These are phyloP conservation scores for Holothuria scabra DNA, from an alignment of 53 echinoderm and acorn worm species.

Conservation along the genomic window DNA sequence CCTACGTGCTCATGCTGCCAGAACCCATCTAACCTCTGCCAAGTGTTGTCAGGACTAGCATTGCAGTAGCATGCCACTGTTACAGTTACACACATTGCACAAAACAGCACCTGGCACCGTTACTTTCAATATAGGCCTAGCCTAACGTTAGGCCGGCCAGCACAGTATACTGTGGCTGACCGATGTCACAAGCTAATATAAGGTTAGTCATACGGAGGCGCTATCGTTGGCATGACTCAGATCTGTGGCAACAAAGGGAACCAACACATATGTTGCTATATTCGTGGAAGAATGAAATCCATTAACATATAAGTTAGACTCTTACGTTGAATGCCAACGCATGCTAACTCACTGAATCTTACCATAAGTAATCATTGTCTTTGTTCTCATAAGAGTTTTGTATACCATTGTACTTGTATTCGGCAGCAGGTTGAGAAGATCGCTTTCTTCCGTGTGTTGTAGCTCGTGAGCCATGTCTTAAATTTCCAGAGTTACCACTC, in stretches of 20 bases:
- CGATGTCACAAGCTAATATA: no score
- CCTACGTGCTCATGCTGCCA: neutral
- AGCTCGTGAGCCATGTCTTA: slow-evolving; percentile 45
- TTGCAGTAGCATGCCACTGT: no score
- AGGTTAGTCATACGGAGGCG: neutral
- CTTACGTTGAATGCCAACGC: no score
- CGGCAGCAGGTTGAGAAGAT: slow-evolving; percentile 76
- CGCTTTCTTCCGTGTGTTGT: slow-evolving; percentile 82
- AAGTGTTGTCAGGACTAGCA: no score
- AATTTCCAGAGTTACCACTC: slow-evolving; percentile 43
- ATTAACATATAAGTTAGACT: neutral
- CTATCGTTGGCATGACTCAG: neutral
- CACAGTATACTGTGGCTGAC: no score
- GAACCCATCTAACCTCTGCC: no score
- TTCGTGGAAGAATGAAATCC: neutral
- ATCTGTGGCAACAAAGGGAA: no score
- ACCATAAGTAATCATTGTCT: slow-evolving; percentile 99
- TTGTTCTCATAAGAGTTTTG: slow-evolving; percentile 98
- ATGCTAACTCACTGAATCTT: slow-evolving; percentile 28
- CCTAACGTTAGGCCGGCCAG: no score
- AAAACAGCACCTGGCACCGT: no score
- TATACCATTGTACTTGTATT: slow-evolving; percentile 96
- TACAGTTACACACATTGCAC: no score
- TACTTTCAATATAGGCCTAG: no score
- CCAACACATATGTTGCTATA: neutral